These are phyloP conservation scores for Synergus umbraculus DNA, from an alignment of 2,888 invertebrate genomes.

Conservation along the genomic window DNA sequence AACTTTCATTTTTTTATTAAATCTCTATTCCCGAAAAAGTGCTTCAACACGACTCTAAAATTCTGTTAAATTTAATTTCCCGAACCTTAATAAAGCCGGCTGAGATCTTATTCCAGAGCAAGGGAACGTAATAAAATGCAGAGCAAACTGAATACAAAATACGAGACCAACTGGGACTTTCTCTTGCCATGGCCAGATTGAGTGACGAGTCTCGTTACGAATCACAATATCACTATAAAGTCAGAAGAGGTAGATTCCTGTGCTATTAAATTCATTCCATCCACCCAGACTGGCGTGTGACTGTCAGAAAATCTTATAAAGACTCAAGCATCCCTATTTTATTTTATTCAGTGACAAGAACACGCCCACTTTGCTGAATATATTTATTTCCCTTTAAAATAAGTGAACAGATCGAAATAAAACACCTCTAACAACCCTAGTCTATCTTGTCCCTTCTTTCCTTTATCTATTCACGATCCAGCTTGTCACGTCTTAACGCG, in stretches of 20 bases:
- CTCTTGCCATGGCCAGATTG: conserved; percentile 44
- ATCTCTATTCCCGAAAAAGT: no score
- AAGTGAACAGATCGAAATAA: not conserved
- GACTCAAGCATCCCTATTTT: no score
- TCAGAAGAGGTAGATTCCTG: no score
- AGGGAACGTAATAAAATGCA: conserved; percentile 60
- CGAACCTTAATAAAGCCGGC: conserved; percentile 47
- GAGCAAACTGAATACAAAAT: conserved; percentile 61
- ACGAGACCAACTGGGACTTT: conserved; percentile 37
- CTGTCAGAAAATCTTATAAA: no score
- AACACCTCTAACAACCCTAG: not conserved
- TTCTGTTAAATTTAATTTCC: not conserved
- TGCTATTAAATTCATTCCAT: no score
- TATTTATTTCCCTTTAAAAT: not conserved
- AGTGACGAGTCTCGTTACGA: conserved; percentile 58
- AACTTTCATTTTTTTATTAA: no score
- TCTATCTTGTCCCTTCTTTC: not conserved
- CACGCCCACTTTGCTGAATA: not conserved
- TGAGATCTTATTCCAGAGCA: conserved; percentile 50
- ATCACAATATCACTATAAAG: conserved; percentile 54
- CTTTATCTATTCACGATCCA: not conserved
- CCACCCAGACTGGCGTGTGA: no score
- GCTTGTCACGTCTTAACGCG: conserved; percentile 55
- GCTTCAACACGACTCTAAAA: no score
- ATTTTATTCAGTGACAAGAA: no score